Base-by-base conservation (phyloP, 2,888 invertebrate species). In the Tetanocera ferruginea region DNA sequence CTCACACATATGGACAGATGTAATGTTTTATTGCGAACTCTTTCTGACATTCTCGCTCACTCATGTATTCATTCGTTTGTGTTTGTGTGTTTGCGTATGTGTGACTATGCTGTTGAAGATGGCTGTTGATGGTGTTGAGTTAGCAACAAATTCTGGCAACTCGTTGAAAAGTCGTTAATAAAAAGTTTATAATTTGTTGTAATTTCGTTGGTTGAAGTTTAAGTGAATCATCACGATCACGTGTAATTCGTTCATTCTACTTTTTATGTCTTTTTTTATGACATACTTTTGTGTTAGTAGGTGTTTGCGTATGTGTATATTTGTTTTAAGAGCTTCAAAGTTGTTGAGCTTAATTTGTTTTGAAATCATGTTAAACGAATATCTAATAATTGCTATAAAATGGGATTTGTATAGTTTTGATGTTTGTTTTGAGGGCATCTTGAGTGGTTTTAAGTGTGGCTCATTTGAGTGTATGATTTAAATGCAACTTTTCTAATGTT, bases 111-210 rank as follows among this genome's bases (percentile, higher is more conserved):
- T 8, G 19, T 3, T 23, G n/a, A 34, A n/a, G 66, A 66, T n/a
- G 2, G 43, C 31, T 17, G 19, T 28, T 60, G 57, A 60, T 25
- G 60, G 28, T 25, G 14, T 34, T n/a, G 9, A 5, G 66, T 8
- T n/a, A 66, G 66, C 37, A 37, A 66, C 19, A 23, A 37, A 17
- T 49, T 49, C 49, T 37, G 25, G 66, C 55, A 75, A 78, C 78
- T 76, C 71, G 55, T 78, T 75, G 70, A 66, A 75, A 78, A 78
- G 70, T 78, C 78, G 71, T 78, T 78, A 75, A 75, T 75, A 55
- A 75, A 78, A 78, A 75, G 70, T 78, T 64, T 66, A n/a, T 69
- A 64, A 75, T 75, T 71, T 78, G 75, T 75, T 75, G 51, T 52
- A 64, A 51, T 51, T 70, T 28, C 52, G 34, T 55, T 66, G 49